phyloP scores from a whole-genome alignment of 2,888 invertebrate genomes.

The Drosophila recens region DNA sequence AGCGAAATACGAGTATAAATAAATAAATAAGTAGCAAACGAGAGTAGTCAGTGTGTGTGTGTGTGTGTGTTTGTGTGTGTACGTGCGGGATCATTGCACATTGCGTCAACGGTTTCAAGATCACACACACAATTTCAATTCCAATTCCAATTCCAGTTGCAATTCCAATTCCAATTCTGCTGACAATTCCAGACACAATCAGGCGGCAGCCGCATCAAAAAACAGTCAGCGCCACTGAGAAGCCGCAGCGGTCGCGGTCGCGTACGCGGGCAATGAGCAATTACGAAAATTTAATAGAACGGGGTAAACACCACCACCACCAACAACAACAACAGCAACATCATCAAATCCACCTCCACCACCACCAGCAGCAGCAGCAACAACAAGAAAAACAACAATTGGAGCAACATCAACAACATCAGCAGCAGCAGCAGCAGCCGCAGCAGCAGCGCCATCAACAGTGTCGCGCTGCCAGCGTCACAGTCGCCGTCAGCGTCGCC shows the following conservation, averaged over 20 bases:
- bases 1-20: slow-evolving; percentile 59
- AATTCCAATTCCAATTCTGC: slow-evolving; percentile 50
- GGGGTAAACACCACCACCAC: slow-evolving; percentile 37
- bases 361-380: slow-evolving; percentile 15
- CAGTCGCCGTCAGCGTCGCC: slow-evolving; percentile 27
- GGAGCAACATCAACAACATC: slow-evolving; percentile 10
- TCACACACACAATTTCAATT: slow-evolving; percentile 69
- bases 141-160: slow-evolving; percentile 49
- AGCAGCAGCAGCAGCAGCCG: slow-evolving; percentile 16
- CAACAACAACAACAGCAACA: slow-evolving; percentile 11
- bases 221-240: slow-evolving; percentile 31
- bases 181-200: slow-evolving; percentile 31
- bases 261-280: slow-evolving; percentile 51
- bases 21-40: slow-evolving; percentile 49
- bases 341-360: slow-evolving; percentile 8
- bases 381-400: slow-evolving; percentile 19
- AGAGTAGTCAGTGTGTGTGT: slow-evolving; percentile 12
- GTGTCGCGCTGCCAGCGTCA: slow-evolving; percentile 27
- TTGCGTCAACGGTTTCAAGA: slow-evolving; percentile 80
- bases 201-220: slow-evolving; percentile 30
- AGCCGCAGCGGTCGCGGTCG: slow-evolving; percentile 53
- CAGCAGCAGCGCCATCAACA: slow-evolving; percentile 16
- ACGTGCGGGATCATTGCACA: slow-evolving; percentile 77
- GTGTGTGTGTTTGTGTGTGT: slow-evolving; percentile 38
- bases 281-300: slow-evolving; percentile 63